Base-by-base conservation (phyloP, 2,888 invertebrate genomes). In the Iphiclides podalirius region DNA sequence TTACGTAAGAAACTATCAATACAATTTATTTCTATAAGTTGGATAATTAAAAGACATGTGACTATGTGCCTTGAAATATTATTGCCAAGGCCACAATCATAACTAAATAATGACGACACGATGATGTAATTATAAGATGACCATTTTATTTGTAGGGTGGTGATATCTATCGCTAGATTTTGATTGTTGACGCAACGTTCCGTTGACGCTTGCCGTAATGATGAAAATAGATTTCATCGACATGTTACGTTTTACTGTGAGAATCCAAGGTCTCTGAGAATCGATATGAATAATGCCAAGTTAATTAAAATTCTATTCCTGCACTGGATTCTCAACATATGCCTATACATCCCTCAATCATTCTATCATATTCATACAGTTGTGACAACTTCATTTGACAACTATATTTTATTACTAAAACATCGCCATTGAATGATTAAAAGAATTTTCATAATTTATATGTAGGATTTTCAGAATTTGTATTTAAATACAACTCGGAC, bases 191-290 rank as follows among this genome's bases (percentile, higher is more conserved):
- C 57, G 62, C 57, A 58, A 59, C 67, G 59, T 61, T 70, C 62
- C 58, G 59, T 60, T 69, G 74, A 75, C 71, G 72, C 58, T 64
- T 59, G 57, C 62, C 60, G 61, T 20, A 6, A 31, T 57, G 63
- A 63, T 74, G 64, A 71, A 77, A 79, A 77, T 75, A 76, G 74
- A 72, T 63, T 64, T 60, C 58, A 66, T 49, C 35, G 51, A 52
- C 34, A 47, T 38, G 20, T 38, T 38, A 31, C 28, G 38, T 31
- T 38, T 33, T 17, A 38, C 20, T 31, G n/a, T 14, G 14, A 26
- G 17, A 43, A 31, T 20, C 33, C 45, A 46, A 46, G 45, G 45
- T 38, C 38, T 11, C 14, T 17, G 11, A n/a, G 8, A 36, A 38
- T n/a, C 20, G 11, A 17, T 36, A 16, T 9, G 11, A 15, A 17